These are phyloP conservation scores for Tribolium castaneum DNA, from an alignment of 1,140 invertebrate genomes.

Conservation along the genomic window DNA sequence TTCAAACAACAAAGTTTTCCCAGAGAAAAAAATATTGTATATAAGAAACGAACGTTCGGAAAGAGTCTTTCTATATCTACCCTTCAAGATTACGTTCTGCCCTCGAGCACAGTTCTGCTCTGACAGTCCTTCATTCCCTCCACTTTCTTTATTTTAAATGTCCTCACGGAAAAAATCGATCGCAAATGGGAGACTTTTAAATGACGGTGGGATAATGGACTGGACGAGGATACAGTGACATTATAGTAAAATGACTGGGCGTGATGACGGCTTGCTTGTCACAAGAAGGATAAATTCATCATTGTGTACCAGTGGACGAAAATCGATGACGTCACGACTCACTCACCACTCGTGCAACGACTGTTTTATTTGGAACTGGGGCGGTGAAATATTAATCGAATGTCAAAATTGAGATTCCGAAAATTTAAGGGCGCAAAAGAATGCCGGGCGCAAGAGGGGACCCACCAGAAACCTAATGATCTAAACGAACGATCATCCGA, in stretches of 20 bases:
- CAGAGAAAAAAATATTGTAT: slow-evolving; percentile 69
- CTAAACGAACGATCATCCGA: slow-evolving; percentile 14
- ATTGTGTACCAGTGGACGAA: slow-evolving; percentile 43
- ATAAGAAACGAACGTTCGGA: slow-evolving; percentile 68
- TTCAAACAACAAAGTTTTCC: slow-evolving; percentile 76
- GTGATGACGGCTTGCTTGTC: slow-evolving; percentile 57
- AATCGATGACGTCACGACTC: slow-evolving; percentile 49
- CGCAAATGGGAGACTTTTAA: background rate
- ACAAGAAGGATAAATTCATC: slow-evolving; percentile 55
- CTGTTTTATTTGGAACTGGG: slow-evolving; percentile 46
- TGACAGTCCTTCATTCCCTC: slow-evolving; percentile 39
- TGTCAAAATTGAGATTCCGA: slow-evolving; percentile 49
- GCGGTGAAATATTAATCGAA: slow-evolving; percentile 53
- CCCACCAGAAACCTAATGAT: slow-evolving; percentile 19
- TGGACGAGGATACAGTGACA: slow-evolving; percentile 48
- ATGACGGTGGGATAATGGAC: slow-evolving; percentile 40
- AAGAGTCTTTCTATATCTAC: slow-evolving; percentile 64
- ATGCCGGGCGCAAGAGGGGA: background rate
- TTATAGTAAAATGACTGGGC: slow-evolving; percentile 57
- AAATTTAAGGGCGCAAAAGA: slow-evolving; percentile 46
- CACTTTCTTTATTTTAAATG: slow-evolving; percentile 34
- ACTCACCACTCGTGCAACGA: slow-evolving; percentile 45
- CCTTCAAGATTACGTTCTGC: slow-evolving; percentile 62
- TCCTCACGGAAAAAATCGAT: background rate
- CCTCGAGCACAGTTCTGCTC: slow-evolving; percentile 51